Evolutionary conservation across 2,888 invertebrate genomes (phyloP), one percentile per base, ranked within the genome.

Genomic region (Eupithecia insigniata): DNA sequence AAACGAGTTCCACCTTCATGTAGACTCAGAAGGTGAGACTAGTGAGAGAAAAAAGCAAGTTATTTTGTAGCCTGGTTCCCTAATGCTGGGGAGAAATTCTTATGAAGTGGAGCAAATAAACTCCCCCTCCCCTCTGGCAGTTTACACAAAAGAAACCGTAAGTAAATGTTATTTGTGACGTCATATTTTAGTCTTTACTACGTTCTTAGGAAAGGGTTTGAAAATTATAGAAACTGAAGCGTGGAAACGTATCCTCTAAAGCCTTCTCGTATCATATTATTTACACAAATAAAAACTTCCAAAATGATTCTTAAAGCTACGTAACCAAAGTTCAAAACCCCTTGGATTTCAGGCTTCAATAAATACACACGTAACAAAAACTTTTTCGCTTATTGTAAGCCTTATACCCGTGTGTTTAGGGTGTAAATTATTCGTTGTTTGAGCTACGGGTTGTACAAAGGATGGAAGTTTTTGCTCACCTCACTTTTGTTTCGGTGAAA

Each of bases 401-500:
- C 72, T 62, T 78, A 76, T 55, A 2, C 8, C 1, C 10, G 22
- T 62, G 51, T 12, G 30, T 5, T 71, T 74, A 79, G 62, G 76
- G 85, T 80, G 26, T 67, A 69, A 81, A 85, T 87, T 74, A n/a
- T 77, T 73, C 74, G 69, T 46, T 36, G 55, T 70, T 62, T 64
- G 73, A 74, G 72, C 70, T 76, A 75, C 70, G 79, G 79, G 76
- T 80, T 79, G 77, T 76, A 73, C 71, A 72, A 79, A 73, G 77
- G 81, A 83, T 85, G 76, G 77, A 88, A 88, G 83, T 88, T 88
- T 82, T 86, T 84, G 88, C 82, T 83, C 79, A 84, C 83, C 82
- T 85, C 83, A 87, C 84, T 88, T 87, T 86, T 89, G 90, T 90
- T 88, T 86, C 81, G 81, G 82, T 84, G 86, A 87, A 86, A 82